Evolutionary conservation across 2,888 invertebrate species (phyloP), one percentile per base, ranked within the genome.

Genomic region (Notodonta ziczac): DNA sequence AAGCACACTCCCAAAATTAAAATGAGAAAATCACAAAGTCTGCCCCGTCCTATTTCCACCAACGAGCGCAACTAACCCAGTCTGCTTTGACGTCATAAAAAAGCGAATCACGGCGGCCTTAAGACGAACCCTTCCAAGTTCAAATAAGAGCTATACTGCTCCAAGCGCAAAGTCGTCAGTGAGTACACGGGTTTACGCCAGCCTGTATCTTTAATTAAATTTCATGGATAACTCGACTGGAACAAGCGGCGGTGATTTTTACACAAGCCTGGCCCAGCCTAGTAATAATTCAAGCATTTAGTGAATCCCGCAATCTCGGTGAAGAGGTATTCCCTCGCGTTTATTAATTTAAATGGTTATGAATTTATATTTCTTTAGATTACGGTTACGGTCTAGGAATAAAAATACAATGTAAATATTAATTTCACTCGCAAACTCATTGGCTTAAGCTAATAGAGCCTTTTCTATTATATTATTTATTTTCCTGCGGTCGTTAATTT

Each of bases 161-260:
- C 5, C 5, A n/a, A 46, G 13, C 51, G 24, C 24, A 32, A 51
- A 16, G 10, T 32, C 50, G 51, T 24, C n/a, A 32, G 50, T 57
- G 50, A 35, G 48, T 32, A 35, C 57, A 4, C n/a, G 46, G 48
- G 32, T 39, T 57, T 57, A 46, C 14, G 58, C 8, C 35, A 7
- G 9, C 40, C 40, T 55, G 40, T 57, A 35, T 60, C 62, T 53
- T 60, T 66, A 59, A 70, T 69, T 66, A 57, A 63, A 69, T 69
- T 66, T 66, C 8, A 40, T 40, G 55, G 55, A 8, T 40, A 40
- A 40, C 40, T 55, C 40, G 55, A 35, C 55, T 12, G 39, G 9
- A 55, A 40, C 40, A 14, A 55, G 55, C 40, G 55, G 55, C 32
- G 35, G 12, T 40, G 55, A 55, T 55, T 55, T 52, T 55, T 55